Base-by-base conservation (phyloP, 2,888 invertebrate species). In the Phragmatobia fuliginosa region DNA sequence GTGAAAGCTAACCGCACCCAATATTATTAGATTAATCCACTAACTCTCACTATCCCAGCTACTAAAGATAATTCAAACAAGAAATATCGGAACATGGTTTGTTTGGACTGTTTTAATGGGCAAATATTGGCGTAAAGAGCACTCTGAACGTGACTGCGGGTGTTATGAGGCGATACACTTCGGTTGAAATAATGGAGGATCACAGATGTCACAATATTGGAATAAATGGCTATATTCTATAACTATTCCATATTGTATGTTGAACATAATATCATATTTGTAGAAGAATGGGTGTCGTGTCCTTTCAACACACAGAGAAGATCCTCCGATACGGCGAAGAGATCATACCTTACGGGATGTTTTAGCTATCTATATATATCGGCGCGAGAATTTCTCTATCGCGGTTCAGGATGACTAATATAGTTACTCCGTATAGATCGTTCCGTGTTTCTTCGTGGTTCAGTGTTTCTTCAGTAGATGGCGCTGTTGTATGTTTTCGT, bases 21-120 rank as follows among this genome's bases (percentile, higher is more conserved):
- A 67, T 64, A 71, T 74, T 74, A 76, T 62, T 68, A 73, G 33
- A 63, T 11, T 82, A 71, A 83, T 80, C 78, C 73, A 72, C 67
- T 73, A 75, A 75, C 68, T 62, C 63, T 64, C 68, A 79, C 71
- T 79, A 80, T 76, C 70, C 62, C 32, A 65, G 71, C 79, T 79
- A 81, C 74, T 79, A 72, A 67, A 70, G 72, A 68, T 86, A 82
- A 87, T 83, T 84, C 83, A 86, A 85, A 86, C 86, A 85, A 82
- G 86, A 83, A 83, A 79, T 70, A 77, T 81, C 65, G 77, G 82
- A 80, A 83, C 83, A 82, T 72, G 76, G 79, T 79, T 85, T 88
- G 88, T 87, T 84, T 86, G 82, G 79, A 61, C 65, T 76, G 84
- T 85, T 88, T 83, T 88, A 89, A 89, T 89, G 88, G 88, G 78